These are phyloP conservation scores for Augochlorella aurata DNA, from an alignment of 2,888 invertebrate species.

Conservation along the genomic window DNA sequence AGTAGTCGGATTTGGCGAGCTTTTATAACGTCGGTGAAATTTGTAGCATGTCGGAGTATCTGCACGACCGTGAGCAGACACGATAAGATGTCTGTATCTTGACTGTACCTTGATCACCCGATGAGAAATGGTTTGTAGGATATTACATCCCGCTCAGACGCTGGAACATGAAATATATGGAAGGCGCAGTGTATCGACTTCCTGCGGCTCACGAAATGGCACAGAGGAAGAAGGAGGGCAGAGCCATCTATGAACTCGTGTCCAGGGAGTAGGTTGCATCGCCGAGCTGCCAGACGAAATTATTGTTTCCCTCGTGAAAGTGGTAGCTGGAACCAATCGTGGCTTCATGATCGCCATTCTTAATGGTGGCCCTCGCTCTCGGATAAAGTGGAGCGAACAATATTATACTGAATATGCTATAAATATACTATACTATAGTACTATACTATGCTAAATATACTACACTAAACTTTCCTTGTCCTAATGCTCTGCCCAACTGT, in stretches of 20 bases:
- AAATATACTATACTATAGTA: too few relatives aligned
- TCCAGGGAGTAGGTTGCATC: slow-evolving; percentile 21
- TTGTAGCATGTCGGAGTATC: not conserved
- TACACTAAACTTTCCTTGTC: not conserved
- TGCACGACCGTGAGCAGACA: not conserved
- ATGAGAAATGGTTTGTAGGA: slow-evolving; percentile 51
- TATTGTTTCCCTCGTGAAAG: slow-evolving; percentile 35
- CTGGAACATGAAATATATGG: slow-evolving; percentile 48
- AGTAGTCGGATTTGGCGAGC: slow-evolving; percentile 1
- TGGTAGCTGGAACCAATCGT: not conserved
- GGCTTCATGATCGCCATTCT: not conserved
- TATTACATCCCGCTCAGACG: slow-evolving; percentile 52
- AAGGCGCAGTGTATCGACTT: slow-evolving; percentile 46
- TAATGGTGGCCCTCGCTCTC: not conserved
- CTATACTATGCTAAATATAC: too few relatives aligned
- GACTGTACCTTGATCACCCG: slow-evolving; percentile 35
- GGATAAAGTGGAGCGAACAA: not conserved
- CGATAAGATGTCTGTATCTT: not conserved
- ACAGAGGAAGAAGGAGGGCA: slow-evolving; percentile 5
- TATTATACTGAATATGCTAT: not conserved
- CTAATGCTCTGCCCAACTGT: not conserved
- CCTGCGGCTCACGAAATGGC: slow-evolving; percentile 46
- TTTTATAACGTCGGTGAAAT: not conserved
- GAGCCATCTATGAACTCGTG: slow-evolving; percentile 26
- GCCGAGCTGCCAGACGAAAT: slow-evolving; percentile 42